Conservation (phyloP, 2,888 invertebrate genomes). For the Cosmia trapezina region DNA sequence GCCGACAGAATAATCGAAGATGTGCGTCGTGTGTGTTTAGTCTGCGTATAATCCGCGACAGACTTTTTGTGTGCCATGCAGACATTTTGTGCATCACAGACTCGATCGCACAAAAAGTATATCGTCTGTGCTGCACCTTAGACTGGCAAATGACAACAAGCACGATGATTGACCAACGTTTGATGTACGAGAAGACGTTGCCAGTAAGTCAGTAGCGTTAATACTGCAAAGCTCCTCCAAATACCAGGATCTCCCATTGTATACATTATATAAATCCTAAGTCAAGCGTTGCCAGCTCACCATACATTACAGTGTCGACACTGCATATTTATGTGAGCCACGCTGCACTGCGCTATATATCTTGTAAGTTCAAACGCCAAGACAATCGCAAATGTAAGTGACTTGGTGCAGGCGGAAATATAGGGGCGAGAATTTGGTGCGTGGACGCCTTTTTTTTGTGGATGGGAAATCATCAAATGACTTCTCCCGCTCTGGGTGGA, state of each 20-base stretch:
- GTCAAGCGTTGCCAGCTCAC: constrained; percentile 27
- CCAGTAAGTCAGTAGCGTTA: neutral
- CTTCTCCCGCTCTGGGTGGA: too few relatives aligned
- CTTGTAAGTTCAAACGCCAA: constrained; percentile 64
- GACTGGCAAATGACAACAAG: neutral
- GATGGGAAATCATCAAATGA: too few relatives aligned
- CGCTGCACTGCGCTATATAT: constrained; percentile 49
- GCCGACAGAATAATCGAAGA: too few relatives aligned
- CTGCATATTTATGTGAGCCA: constrained; percentile 54
- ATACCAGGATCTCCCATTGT: constrained; percentile 15
- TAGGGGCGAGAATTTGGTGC: constrained; percentile 10
- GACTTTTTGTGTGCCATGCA: too few relatives aligned
- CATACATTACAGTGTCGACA: constrained; percentile 48
- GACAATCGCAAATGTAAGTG: constrained; percentile 68
- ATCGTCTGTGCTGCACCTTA: too few relatives aligned
- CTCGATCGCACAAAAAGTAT: too few relatives aligned
- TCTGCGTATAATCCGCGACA: too few relatives aligned
- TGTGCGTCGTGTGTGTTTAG: too few relatives aligned
- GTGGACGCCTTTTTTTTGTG: neutral
- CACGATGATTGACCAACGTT: neutral
- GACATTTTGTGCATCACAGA: too few relatives aligned
- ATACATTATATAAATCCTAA: constrained; percentile 38
- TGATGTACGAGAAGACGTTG: neutral
- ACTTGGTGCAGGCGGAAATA: constrained; percentile 53
- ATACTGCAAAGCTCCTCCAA: constrained; percentile 9